Conservation (phyloP, 2,797 vertebrate species). For the Anolis apletophallus region DNA sequence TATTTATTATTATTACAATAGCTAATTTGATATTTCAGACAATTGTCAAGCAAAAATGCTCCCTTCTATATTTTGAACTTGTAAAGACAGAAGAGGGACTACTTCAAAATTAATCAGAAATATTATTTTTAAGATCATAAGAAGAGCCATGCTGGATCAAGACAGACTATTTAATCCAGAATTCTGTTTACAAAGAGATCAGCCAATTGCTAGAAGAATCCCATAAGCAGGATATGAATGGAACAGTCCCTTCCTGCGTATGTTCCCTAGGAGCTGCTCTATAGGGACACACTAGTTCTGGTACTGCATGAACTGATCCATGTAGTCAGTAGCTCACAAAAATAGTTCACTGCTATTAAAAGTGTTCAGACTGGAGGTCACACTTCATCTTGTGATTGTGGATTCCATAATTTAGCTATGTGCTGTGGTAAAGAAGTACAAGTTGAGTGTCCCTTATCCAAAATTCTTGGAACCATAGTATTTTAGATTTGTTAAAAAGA, state of each 20-base stretch:
- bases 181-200: background rate
- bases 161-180: background rate
- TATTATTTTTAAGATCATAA: background rate
- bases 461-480: no score
- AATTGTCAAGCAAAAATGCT: background rate
- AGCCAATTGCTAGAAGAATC: background rate
- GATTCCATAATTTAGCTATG: background rate
- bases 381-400: background rate
- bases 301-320: background rate
- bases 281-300: background rate
- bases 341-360: background rate
- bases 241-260: background rate
- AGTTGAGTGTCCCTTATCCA: no score
- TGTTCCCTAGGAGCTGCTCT: background rate
- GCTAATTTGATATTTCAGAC: background rate
- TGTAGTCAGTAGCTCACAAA: no score
- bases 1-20: background rate
- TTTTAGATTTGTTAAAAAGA: no score
- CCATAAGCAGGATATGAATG: background rate
- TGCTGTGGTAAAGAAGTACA: no score
- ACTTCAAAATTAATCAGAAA: conserved; percentile 18
- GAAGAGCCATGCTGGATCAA: background rate
- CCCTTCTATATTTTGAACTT: background rate
- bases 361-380: background rate
- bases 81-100: background rate